Evolutionary conservation across 2,113 vertebrate genomes (phyloP), one percentile per base, ranked within the genome.

Genomic region (Festucalex cinctus): DNA sequence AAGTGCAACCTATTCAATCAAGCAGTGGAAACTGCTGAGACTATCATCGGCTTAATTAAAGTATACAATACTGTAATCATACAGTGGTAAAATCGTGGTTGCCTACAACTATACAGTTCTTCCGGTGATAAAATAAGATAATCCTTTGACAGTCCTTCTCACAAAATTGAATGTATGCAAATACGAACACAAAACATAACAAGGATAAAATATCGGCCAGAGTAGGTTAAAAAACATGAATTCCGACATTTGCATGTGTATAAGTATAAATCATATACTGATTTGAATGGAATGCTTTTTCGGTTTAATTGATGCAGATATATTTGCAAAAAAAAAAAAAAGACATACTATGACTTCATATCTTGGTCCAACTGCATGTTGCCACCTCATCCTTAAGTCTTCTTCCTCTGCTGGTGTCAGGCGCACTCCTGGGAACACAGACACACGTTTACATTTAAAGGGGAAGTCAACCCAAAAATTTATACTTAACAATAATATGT

Each of bases 291-390:
- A 44, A 44, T 6, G 16, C 14, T 32, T 32, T 32, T 32, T 32
- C 28, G 28, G 28, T 32, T 32, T 32, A 32, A 32, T 2, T 2
- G 17, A 6, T 17, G 43, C 43, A 4, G 1, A 16, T 17, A 14
- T 20, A 32, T 39, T 44, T 24, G 43, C 0, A 65, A 3, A 66
- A 71, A 89, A 71, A 88, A 65, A 3, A 66, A 71, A 89, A 71
- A 88, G 67, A 92, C 94, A 0, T 92, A 98, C 95, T 91, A 93
- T 91, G 74, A 98, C 89, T 87, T 96, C 92, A 68, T 94, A 94
- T 83, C 91, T 88, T 0, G 82, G 82, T 48, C 95, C 96, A 69
- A 96, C 88, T 66, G 93, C 91, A 75, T 71, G 88, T 85, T 95
- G 93, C 94, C 94, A 96, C 79, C 94, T 95, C 71, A 75, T 86